Base-by-base conservation (phyloP, 1,140 invertebrate species). In the Helicorthomorpha holstii region DNA sequence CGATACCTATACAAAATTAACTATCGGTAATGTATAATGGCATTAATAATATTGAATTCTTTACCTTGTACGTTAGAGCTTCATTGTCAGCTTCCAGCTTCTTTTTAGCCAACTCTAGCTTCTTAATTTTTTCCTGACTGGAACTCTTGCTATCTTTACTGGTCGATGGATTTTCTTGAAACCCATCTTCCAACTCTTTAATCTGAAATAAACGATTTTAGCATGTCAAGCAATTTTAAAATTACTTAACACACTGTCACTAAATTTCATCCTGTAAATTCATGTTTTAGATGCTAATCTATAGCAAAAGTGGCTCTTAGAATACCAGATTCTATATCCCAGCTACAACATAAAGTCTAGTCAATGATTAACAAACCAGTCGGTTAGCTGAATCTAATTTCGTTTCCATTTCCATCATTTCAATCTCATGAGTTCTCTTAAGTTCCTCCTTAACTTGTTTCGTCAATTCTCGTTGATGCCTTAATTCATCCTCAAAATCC, bases 401-500 rank as follows among this genome's bases (percentile, higher is more conserved):
- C 57, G 3, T 34, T 50, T 14, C 57, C 55, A 44, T 55, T 43
- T 19, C 41, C 23, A 14, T 42, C 42, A 34, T 54, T 19, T 27
- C 49, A n/a, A 29, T 47, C 1, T 29, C 45, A 27, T 48, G 27
- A 49, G 34, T 44, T 56, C 54, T 43, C 56, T 56, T 41, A 50
- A 56, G 24, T 47, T 48, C 19, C 51, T 48, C 10, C 43, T 48
- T 29, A 42, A 42, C 42, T 38, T 42, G 26, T 50, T 22, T 51
- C 25, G 21, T 47, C 48, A 51, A 43, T 46, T 19, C 7, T 41
- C 7, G 22, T 56, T 48, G 7, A n/a, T 27, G 26, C 56, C 55
- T 50, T 60, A 67, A 83, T 80, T 45, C 49, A 51, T 52, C 48
- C 19, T 38, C 48, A 44, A 41, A 27, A 26, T 51, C 44, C 21